Base-by-base conservation (phyloP, 2,797 vertebrate species). In the Acanthurus tractus region DNA sequence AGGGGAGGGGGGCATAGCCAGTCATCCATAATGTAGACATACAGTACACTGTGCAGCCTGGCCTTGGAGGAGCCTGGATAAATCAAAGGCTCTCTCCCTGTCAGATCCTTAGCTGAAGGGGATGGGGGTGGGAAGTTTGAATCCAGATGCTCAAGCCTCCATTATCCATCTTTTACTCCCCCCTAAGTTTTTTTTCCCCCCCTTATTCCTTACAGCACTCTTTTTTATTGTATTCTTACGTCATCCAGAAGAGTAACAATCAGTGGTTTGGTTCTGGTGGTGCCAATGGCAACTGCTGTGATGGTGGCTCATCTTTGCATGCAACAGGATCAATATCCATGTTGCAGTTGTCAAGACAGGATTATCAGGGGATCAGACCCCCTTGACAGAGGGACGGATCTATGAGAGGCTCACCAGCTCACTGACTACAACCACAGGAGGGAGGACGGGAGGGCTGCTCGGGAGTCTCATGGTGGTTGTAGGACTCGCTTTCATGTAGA, bases 311-410 rank as follows among this genome's bases (percentile, higher is more conserved):
- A 49, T 56, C 14, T 69, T 23, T 57, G 71, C 22, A 44, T 86
- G 81, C 79, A 49, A 45, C 22, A 7, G 73, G 87, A 93, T 94
- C 93, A 86, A 93, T 91, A 92, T 74, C 88, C 84, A 81, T 83
- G 89, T 85, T 81, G 70, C 78, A 67, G 69, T 73, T 85, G 86
- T 90, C 67, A 89, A 87, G 88, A 84, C 70, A 14, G 90, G 91
- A 94, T 93, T 93, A 94, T 20, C 70, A 65, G 48, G 55, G 84
- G 88, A 93, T 93, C 85, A 93, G 86, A 89, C 54, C 56, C 84
- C 83, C 78, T 59, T 61, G 70, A 89, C 81, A 70, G 71, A 64
- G 66, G 76, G 72, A 74, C 68, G 83, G 81, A 83, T 85, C 86
- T 82, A 64, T 69, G 82, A 77, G 76, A 78, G 80, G 83, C 82